Evolutionary conservation across 1,140 invertebrate genomes (phyloP).

Genomic region (Pseudomyrmex cubaensis): DNA sequence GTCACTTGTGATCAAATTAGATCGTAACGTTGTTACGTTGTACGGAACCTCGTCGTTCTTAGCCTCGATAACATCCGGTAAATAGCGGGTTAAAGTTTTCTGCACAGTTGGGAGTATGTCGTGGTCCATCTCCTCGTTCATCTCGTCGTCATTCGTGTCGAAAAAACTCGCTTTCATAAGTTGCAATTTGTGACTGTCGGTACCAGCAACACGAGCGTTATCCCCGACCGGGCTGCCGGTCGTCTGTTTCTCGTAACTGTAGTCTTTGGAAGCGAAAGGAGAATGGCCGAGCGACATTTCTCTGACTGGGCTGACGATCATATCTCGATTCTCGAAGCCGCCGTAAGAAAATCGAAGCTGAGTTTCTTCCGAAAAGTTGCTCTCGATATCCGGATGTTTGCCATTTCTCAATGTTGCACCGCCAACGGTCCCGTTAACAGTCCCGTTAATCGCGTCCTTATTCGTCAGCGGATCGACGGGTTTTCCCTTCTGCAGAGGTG

Average conservation of each 20-base stretch:
- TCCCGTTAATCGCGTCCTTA: slow-evolving; percentile 4
- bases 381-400: neutral
- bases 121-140: slow-evolving; percentile 45
- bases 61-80: slow-evolving; percentile 14
- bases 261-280: slow-evolving; percentile 3
- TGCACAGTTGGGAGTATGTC: neutral
- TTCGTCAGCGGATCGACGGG: neutral
- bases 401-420: slow-evolving; percentile 13
- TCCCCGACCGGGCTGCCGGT: slow-evolving; percentile 85
- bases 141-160: slow-evolving; percentile 81
- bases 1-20: slow-evolving; percentile 22
- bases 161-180: slow-evolving; percentile 95
- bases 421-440: neutral
- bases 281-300: neutral
- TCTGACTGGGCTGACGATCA: neutral
- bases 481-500: slow-evolving; percentile 29
- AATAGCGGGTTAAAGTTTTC: slow-evolving; percentile 43
- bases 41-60: slow-evolving; percentile 11
- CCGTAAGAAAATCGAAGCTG: neutral
- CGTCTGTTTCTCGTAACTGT: slow-evolving; percentile 68
- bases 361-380: neutral
- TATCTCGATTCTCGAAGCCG: neutral
- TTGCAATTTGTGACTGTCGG: slow-evolving; percentile 90
- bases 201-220: slow-evolving; percentile 87
- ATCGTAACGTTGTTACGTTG: slow-evolving; percentile 25